phyloP scores from a whole-genome alignment of 2,797 vertebrate genomes.

The Labeo calbasu region DNA sequence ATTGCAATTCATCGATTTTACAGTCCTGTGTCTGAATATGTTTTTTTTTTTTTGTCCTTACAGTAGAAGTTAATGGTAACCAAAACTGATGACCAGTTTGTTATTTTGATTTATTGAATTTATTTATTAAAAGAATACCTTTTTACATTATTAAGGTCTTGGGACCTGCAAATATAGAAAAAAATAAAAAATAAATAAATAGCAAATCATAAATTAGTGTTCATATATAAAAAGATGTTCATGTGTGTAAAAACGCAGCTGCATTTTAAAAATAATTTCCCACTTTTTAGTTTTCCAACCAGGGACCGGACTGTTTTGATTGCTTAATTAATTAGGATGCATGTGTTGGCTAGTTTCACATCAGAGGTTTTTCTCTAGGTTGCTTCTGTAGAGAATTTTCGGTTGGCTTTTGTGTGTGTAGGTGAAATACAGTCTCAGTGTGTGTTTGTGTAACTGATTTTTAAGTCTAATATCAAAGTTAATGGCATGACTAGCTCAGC shows the following conservation, averaged over 20 bases:
- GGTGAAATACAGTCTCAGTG: slow-evolving; percentile 2
- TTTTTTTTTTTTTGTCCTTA: background rate
- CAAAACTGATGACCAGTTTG: background rate
- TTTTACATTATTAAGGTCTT: background rate
- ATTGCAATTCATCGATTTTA: too few relatives aligned
- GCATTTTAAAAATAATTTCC: background rate
- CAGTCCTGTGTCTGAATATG: background rate
- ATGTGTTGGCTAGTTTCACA: background rate
- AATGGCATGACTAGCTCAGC: slow-evolving; percentile 71
- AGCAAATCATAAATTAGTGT: background rate
- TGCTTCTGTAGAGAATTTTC: slow-evolving; percentile 49
- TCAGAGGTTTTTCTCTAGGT: background rate
- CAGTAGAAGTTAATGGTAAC: background rate
- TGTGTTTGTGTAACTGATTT: slow-evolving; percentile 42
- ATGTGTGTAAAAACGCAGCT: slow-evolving; percentile 1
- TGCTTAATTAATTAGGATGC: slow-evolving; percentile 13
- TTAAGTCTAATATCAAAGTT: slow-evolving; percentile 68
- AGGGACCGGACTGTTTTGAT: background rate
- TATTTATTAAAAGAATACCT: background rate
- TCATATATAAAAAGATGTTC: background rate
- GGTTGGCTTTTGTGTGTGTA: background rate
- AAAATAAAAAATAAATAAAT: background rate
- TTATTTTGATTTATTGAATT: background rate
- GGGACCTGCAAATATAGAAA: background rate
- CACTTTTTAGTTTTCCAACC: background rate